Conservation (phyloP, 2,797 vertebrate species). For the Scarus forsteni region DNA sequence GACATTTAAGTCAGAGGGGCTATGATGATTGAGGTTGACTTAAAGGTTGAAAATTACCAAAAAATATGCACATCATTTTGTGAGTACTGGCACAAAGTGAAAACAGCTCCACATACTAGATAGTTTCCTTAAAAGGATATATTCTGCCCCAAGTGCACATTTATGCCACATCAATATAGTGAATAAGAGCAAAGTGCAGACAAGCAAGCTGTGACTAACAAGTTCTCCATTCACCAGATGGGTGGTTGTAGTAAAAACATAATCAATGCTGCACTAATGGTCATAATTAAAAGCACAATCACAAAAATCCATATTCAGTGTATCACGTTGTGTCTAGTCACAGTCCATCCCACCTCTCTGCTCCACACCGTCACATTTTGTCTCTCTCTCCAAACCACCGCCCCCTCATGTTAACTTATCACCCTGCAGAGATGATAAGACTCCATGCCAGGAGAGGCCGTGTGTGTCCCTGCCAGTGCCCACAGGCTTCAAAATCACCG, state of each 20-base stretch:
- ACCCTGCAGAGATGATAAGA: slow-evolving; percentile 56
- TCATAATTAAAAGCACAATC: background rate
- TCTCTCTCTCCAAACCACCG: slow-evolving; percentile 3
- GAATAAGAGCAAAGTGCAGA: slow-evolving; percentile 13
- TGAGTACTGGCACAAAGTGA: too few relatives aligned
- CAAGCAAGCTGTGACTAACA: slow-evolving; percentile 29
- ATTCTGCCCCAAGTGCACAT: too few relatives aligned
- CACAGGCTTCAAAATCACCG: slow-evolving; percentile 60
- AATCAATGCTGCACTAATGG: background rate
- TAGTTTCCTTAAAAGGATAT: too few relatives aligned
- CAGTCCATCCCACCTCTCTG: background rate
- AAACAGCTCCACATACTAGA: too few relatives aligned
- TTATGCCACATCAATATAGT: background rate
- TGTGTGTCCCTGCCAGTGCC: slow-evolving; percentile 60
- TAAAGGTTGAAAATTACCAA: too few relatives aligned
- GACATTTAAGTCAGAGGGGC: too few relatives aligned
- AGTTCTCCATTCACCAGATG: background rate
- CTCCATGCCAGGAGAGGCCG: slow-evolving; percentile 46
- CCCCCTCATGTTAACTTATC: slow-evolving; percentile 40
- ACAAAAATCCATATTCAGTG: background rate
- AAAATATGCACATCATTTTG: too few relatives aligned
- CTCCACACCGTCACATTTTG: slow-evolving; percentile 16
- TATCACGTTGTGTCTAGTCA: background rate
- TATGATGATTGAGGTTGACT: too few relatives aligned
- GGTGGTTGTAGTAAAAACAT: background rate